Conservation (phyloP, 2,113 vertebrate genomes). For the Azemiops feae region DNA sequence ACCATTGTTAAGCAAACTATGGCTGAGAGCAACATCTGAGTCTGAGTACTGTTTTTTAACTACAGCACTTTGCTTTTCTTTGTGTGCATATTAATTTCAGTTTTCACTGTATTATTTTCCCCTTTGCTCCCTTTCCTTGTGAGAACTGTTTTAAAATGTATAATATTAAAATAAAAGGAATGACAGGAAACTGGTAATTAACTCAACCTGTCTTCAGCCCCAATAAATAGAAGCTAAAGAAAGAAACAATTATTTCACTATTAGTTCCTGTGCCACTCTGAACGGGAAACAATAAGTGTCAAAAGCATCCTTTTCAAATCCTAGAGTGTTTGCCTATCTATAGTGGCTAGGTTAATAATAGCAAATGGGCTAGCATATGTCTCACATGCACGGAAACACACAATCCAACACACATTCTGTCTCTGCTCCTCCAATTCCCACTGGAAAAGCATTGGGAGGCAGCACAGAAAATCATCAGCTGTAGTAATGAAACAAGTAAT, state of each 20-base stretch:
- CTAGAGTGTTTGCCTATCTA: not conserved
- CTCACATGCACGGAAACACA: not conserved
- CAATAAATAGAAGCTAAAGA: not conserved
- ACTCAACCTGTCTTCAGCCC: not conserved
- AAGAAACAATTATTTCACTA: not conserved
- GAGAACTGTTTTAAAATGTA: not conserved
- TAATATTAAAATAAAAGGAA: too few species aligned
- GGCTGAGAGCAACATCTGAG: not conserved
- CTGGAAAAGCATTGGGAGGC: not conserved
- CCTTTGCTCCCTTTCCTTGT: not conserved
- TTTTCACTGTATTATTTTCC: not conserved
- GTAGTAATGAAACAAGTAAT: not conserved
- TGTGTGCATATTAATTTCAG: not conserved
- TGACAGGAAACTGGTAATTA: not conserved
- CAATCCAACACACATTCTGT: not conserved
- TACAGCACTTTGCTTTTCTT: not conserved
- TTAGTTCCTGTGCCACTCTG: not conserved
- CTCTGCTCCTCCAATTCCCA: not conserved
- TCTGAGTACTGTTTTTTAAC: not conserved
- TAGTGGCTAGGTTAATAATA: not conserved
- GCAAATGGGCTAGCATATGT: not conserved
- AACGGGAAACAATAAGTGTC: not conserved
- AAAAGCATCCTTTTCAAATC: not conserved
- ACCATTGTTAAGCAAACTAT: not conserved
- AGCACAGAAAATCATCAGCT: not conserved